Evolutionary conservation across 2,797 vertebrate species (phyloP), one percentile per base, ranked within the genome.

Genomic region (Oceanodroma leucorhoa): DNA sequence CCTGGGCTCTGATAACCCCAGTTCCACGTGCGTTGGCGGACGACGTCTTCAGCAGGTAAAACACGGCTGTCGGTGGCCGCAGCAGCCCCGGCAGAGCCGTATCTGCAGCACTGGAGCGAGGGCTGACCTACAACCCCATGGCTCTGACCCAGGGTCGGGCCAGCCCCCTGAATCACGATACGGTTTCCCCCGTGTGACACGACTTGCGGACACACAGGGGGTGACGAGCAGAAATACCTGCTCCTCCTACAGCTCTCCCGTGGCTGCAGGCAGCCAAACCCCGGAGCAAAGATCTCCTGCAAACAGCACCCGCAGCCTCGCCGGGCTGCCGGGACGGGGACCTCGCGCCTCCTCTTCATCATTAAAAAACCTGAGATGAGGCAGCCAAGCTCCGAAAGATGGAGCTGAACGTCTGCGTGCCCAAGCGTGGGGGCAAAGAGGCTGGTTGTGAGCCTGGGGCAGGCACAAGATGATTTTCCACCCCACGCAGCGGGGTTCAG

Each of bases 1-100:
- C 10, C n/a, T 6, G 61, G 60, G 60, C 27, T 40, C 78, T 11
- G 36, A 9, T 3, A 29, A 14, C 16, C 43, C 32, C 41, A 12
- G 30, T 51, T 7, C 38, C 1, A 1, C 0, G 13, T 0, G 11
- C 23, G 3, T 5, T 5, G 21, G 16, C 0, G 3, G 20, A 2
- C 1, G 27, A 16, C 5, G 2, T 3, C 73, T 43, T 10, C 27
- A 5, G 32, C 15, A 19, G 41, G 65, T 19, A 22, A 26, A 18
- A 14, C 32, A 4, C 1, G 1, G 41, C 48, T 32, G 19, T 5
- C 2, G 5, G 46, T 0, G 6, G 64, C 70, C 3, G 2, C 14
- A 3, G 43, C 15, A 9, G 6, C 20, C 5, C 57, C 2, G 4
- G 70, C 40, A 45, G 46, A 55, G 48, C 65, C 7, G 2, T 1